A percentile compares a stretch with the other conserved stretches of the same genome.
phyloP scores from a whole-genome alignment of 2,113 vertebrate genomes.

The Blennius ocellaris region DNA sequence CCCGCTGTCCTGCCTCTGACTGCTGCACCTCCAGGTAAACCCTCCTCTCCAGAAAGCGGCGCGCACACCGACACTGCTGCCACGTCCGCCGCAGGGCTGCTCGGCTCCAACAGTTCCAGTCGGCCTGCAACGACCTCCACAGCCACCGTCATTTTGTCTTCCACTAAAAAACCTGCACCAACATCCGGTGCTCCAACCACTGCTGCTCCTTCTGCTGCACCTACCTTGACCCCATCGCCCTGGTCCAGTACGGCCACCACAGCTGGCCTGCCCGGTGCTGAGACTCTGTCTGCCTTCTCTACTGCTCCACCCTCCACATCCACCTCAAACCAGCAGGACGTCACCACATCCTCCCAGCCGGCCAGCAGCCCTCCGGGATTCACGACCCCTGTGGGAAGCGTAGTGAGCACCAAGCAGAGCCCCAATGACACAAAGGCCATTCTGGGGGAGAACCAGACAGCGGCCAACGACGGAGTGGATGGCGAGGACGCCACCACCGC shows the following conservation, averaged over 20 bases:
- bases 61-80: background rate
- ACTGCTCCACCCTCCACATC: slow-evolving; percentile 9
- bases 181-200: background rate
- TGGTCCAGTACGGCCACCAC: slow-evolving; percentile 5
- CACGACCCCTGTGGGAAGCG: slow-evolving; percentile 38
- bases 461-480: slow-evolving; percentile 28
- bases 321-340: background rate
- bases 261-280: background rate
- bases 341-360: background rate
- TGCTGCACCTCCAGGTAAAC: slow-evolving; percentile 27
- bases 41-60: slow-evolving; percentile 4
- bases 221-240: slow-evolving; percentile 16
- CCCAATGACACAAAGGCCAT: slow-evolving; percentile 86
- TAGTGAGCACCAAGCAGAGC: slow-evolving; percentile 83
- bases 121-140: slow-evolving; percentile 10
- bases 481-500: slow-evolving; percentile 1
- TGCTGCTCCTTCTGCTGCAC: background rate
- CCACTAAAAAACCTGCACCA: slow-evolving; percentile 11
- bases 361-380: slow-evolving; percentile 32
- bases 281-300: slow-evolving; percentile 4
- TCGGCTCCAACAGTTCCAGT: background rate
- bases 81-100: background rate
- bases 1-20: slow-evolving; percentile 54
- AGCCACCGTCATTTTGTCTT: background rate
- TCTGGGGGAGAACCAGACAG: slow-evolving; percentile 82